Conservation (phyloP, 2,888 invertebrate species). For the Neria commutata region DNA sequence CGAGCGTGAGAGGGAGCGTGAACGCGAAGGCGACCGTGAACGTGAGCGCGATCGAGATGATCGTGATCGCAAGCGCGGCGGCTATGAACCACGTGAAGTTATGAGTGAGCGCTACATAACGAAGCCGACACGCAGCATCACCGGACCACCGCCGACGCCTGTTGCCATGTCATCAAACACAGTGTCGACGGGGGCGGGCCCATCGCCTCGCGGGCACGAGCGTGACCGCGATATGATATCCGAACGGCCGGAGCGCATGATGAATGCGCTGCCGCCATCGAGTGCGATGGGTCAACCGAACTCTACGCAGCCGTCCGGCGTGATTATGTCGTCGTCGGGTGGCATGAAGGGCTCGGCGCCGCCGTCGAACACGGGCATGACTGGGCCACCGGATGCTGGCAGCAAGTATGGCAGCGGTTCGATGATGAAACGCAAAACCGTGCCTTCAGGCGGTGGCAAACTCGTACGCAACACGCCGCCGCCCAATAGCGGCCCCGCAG, state of each 20-base stretch:
- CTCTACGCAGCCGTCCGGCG: conserved; percentile 37
- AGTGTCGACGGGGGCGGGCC: neutral
- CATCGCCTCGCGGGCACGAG: conserved; percentile 28
- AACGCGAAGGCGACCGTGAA: conserved; percentile 26
- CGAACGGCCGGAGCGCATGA: conserved; percentile 17
- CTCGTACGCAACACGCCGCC: conserved; percentile 70
- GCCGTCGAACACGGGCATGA: conserved; percentile 40
- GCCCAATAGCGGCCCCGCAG: conserved; percentile 51
- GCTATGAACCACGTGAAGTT: conserved; percentile 46
- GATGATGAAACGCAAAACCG: conserved; percentile 77
- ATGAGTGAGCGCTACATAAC: conserved; percentile 56
- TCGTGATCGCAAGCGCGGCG: conserved; percentile 41
- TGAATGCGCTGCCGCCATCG: conserved; percentile 11
- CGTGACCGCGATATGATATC: conserved; percentile 36
- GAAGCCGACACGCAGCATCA: conserved; percentile 52
- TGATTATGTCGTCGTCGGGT: conserved; percentile 34
- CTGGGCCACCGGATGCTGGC: conserved; percentile 36
- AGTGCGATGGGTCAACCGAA: conserved; percentile 32
- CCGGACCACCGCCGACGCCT: conserved; percentile 51
- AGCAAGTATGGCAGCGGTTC: conserved; percentile 62
- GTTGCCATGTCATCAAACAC: conserved; percentile 48
- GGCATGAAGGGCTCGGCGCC: conserved; percentile 32
- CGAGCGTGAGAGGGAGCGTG: conserved; percentile 32
- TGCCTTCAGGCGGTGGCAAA: conserved; percentile 63
- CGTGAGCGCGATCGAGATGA: conserved; percentile 36